Evolutionary conservation across 2,888 invertebrate genomes (phyloP).

Genomic region (Syrista parreyssii): DNA sequence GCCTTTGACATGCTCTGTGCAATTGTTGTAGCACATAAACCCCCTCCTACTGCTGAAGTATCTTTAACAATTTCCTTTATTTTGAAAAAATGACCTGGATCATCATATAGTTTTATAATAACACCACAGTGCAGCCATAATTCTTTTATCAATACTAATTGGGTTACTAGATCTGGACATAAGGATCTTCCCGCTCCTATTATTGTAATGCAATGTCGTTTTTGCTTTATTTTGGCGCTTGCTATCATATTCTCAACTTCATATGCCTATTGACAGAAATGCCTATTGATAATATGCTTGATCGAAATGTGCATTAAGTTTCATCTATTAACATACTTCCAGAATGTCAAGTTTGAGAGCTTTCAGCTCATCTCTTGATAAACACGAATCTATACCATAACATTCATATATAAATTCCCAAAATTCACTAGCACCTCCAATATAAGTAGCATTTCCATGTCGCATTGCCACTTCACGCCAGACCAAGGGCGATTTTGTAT

Average conservation of each 20-base stretch:
- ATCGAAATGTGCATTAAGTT: not conserved
- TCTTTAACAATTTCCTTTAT: constrained; percentile 39
- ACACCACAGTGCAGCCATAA: constrained; percentile 42
- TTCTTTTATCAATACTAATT: constrained; percentile 46
- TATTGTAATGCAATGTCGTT: constrained; percentile 43
- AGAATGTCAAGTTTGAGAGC: constrained; percentile 44
- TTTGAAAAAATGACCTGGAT: constrained; percentile 40
- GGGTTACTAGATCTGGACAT: constrained; percentile 46
- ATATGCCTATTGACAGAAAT: constrained; percentile 15
- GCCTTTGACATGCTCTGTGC: constrained; percentile 67
- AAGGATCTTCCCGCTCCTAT: constrained; percentile 47
- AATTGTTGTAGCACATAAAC: constrained; percentile 57
- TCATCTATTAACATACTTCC: not conserved
- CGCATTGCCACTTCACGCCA: constrained; percentile 73
- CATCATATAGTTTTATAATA: constrained; percentile 50
- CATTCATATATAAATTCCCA: constrained; percentile 74
- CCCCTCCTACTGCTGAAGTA: constrained; percentile 27
- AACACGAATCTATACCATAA: constrained; percentile 66
- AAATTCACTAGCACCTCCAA: constrained; percentile 73
- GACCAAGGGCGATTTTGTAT: constrained; percentile 69
- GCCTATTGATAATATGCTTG: not conserved
- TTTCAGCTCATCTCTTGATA: constrained; percentile 51
- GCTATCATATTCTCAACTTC: constrained; percentile 24
- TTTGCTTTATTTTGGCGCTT: constrained; percentile 15
- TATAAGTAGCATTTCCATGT: constrained; percentile 70